Base-by-base conservation (phyloP, 2,888 invertebrate genomes). In the Iphiclides podalirius region DNA sequence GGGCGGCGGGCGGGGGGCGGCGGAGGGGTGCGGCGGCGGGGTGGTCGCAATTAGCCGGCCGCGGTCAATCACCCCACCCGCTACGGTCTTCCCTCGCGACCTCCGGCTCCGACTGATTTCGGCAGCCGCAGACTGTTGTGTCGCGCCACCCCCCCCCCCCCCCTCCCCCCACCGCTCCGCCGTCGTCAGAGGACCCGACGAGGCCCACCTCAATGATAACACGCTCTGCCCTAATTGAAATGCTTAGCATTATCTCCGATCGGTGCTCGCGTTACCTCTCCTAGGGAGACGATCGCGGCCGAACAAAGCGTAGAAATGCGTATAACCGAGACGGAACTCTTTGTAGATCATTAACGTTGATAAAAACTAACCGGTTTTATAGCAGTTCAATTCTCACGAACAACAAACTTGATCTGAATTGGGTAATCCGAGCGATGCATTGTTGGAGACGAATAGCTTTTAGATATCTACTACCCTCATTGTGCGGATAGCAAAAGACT, bases 11-110 rank as follows among this genome's bases (percentile, higher is more conserved):
- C 48, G 49, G 47, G 51, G 39, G 52, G 46, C 54, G 48, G 47
- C 52, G 55, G 36, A 43, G 44, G 44, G 36, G 53, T 54, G 57
- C 48, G 58, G 58, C 60, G 60, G 66, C 61, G 60, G 60, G 53
- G 66, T 20, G 60, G 64, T 60, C 73, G 72, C 78, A 85, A 85
- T 85, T 85, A 85, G 72, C 79, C 74, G 66, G 68, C 70, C 71
- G 71, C 77, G 81, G 82, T 79, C 85, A 68, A 70, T 72, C 75
- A 85, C 81, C 83, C 66, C 67, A 62, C 65, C 63, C 60, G 28
- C 28, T 3, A 9, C 42, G 54, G 44, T 45, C 57, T 58, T 53
- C 58, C 60, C 63, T 61, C 66, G 61, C 60, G 50, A 47, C 64
- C 66, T 63, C 67, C 61, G 61, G 63, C 63, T 28, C 23, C 7